Percentiles rank a stretch among this genome's conserved stretches.
phyloP scores from a whole-genome alignment of 2,888 invertebrate genomes.

The Hipparchia sbordonii region DNA sequence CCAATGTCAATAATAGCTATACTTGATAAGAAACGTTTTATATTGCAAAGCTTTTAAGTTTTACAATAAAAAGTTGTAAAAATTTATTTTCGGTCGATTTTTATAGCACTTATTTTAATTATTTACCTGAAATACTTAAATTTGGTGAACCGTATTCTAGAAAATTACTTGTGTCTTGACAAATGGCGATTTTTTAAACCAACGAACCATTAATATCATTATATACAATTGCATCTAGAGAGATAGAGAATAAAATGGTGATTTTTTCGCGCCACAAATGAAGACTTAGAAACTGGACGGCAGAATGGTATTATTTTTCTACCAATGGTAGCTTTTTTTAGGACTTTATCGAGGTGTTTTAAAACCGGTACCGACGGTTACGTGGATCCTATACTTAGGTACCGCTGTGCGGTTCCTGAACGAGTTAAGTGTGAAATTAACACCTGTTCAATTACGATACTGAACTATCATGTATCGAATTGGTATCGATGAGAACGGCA shows the following conservation, averaged over 20 bases:
- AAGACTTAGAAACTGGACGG: not conserved
- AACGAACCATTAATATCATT: too few species aligned
- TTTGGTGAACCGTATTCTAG: not conserved
- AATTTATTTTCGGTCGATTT: not conserved
- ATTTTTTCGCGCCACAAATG: too few species aligned
- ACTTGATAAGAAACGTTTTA: not conserved
- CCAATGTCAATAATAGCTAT: not conserved
- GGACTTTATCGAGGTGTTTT: constrained; percentile 25
- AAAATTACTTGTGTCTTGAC: not conserved
- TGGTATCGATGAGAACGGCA: constrained; percentile 43
- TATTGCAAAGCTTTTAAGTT: constrained; percentile 9
- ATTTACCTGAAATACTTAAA: not conserved
- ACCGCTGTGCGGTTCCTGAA: constrained; percentile 38
- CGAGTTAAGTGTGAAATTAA: constrained; percentile 50
- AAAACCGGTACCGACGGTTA: constrained; percentile 30
- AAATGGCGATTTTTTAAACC: constrained; percentile 23
- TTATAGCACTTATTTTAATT: constrained; percentile 7
- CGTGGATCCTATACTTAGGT: constrained; percentile 36
- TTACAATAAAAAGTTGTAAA: not conserved
- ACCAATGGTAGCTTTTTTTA: constrained; percentile 20
- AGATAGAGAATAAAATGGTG: too few species aligned
- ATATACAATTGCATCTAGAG: constrained; percentile 29
- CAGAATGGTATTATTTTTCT: not conserved
- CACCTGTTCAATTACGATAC: constrained; percentile 47
- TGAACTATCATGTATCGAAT: constrained; percentile 44